Percentiles rank a stretch among this genome's conserved stretches.
Conservation (phyloP, 2,113 vertebrate genomes). For the Amphilophus citrinellus region DNA sequence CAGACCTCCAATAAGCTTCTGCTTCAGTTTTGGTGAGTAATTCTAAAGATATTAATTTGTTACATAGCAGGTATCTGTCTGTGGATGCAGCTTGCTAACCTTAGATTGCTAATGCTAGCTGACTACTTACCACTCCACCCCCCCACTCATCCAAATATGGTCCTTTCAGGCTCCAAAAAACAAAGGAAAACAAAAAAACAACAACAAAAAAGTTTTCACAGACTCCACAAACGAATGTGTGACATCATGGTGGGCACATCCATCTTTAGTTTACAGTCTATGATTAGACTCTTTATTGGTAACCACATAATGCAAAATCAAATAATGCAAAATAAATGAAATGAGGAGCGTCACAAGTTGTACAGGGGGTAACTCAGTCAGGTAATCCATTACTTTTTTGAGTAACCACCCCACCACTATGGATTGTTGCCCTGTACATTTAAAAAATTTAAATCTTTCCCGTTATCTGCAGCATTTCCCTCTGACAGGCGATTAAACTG, state of each 20-base stretch:
- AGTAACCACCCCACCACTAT: too few species aligned
- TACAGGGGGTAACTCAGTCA: too few species aligned
- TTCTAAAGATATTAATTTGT: neutral
- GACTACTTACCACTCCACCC: neutral
- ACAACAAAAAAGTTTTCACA: neutral
- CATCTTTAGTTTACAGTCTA: conserved; percentile 1
- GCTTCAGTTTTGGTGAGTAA: neutral
- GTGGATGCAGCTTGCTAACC: neutral
- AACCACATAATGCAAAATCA: too few species aligned
- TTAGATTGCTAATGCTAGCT: neutral
- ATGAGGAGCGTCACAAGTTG: too few species aligned
- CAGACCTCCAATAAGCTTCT: neutral
- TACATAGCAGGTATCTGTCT: neutral
- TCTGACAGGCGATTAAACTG: too few species aligned
- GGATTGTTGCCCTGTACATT: too few species aligned
- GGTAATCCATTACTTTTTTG: too few species aligned
- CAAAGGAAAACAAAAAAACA: neutral
- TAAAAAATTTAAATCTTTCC: too few species aligned
- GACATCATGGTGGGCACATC: too few species aligned
- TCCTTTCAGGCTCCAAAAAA: neutral
- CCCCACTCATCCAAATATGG: neutral
- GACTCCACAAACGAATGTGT: neutral
- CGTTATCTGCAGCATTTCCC: too few species aligned
- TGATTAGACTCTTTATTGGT: too few species aligned
- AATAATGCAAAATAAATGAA: too few species aligned